Percentiles rank a stretch among this genome's conserved stretches.
Conservation (phyloP, 2,888 invertebrate genomes). For the Ornithoptera alexandrae region DNA sequence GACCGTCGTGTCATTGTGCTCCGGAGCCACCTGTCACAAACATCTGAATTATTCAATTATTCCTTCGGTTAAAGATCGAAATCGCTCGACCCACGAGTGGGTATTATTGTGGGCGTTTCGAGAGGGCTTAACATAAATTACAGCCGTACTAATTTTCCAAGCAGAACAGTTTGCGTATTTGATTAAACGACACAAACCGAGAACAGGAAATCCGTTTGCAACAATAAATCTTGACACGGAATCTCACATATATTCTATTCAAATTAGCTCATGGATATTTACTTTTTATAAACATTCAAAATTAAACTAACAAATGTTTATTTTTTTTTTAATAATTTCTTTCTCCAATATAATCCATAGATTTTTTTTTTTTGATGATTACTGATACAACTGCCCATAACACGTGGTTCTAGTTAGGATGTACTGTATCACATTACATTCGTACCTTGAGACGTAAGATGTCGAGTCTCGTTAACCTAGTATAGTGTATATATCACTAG, state of each 20-base stretch:
- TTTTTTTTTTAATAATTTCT: neutral
- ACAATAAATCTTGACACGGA: neutral
- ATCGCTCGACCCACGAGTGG: slow-evolving; percentile 23
- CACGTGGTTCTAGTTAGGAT: too few species aligned
- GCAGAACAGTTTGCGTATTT: slow-evolving; percentile 9
- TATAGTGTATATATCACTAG: too few species aligned
- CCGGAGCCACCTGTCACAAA: slow-evolving; percentile 71
- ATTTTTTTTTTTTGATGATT: too few species aligned
- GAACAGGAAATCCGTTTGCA: neutral
- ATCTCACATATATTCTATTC: neutral
- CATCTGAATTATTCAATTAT: slow-evolving; percentile 31
- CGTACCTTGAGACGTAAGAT: too few species aligned
- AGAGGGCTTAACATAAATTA: slow-evolving; percentile 22
- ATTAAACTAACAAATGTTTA: neutral
- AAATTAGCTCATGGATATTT: neutral
- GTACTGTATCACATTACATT: too few species aligned
- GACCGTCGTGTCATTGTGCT: slow-evolving; percentile 71
- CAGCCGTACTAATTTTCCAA: slow-evolving; percentile 12
- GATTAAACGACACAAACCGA: slow-evolving; percentile 7
- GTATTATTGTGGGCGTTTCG: slow-evolving; percentile 17
- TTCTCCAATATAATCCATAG: neutral
- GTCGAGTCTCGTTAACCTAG: too few species aligned
- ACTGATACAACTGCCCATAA: too few species aligned
- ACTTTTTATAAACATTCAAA: neutral
- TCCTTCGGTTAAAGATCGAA: slow-evolving; percentile 28